phyloP scores from a whole-genome alignment of 2,888 invertebrate species.

The Neocrepidodera transversa region DNA sequence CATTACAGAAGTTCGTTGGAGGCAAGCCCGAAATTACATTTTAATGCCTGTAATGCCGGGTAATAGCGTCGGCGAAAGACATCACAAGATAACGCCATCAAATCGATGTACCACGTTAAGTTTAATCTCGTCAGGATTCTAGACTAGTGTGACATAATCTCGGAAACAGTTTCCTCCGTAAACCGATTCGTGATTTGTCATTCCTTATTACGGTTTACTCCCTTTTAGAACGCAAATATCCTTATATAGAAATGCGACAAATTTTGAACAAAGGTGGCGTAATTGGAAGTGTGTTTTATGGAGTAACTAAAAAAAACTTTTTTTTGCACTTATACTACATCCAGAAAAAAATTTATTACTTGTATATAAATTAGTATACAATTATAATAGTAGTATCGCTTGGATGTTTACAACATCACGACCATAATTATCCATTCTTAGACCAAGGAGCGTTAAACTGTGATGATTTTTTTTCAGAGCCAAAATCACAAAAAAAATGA shows the following conservation, averaged over 20 bases:
- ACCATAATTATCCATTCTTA: too few species aligned
- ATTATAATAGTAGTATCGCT: too few species aligned
- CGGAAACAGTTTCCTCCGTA: conserved; percentile 49
- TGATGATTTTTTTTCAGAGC: too few species aligned
- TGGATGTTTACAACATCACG: too few species aligned
- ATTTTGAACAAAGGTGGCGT: too few species aligned
- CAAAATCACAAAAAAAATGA: too few species aligned
- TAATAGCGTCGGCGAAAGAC: conserved; percentile 27
- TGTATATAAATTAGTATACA: too few species aligned
- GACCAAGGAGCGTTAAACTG: too few species aligned
- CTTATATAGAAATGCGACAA: neutral
- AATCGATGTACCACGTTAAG: conserved; percentile 42
- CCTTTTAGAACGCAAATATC: conserved; percentile 8
- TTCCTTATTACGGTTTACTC: conserved; percentile 51
- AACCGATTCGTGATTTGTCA: conserved; percentile 52
- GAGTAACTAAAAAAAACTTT: too few species aligned
- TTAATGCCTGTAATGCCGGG: conserved; percentile 24
- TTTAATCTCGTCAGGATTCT: conserved; percentile 51
- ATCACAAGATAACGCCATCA: conserved; percentile 38
- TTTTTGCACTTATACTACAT: too few species aligned
- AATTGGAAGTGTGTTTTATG: too few species aligned
- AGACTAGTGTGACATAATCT: conserved; percentile 51
- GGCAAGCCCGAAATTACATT: conserved; percentile 34
- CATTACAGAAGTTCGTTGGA: neutral
- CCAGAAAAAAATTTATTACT: too few species aligned